phyloP scores from a whole-genome alignment of 2,113 vertebrate species.

The Neopipo cinnamomea region DNA sequence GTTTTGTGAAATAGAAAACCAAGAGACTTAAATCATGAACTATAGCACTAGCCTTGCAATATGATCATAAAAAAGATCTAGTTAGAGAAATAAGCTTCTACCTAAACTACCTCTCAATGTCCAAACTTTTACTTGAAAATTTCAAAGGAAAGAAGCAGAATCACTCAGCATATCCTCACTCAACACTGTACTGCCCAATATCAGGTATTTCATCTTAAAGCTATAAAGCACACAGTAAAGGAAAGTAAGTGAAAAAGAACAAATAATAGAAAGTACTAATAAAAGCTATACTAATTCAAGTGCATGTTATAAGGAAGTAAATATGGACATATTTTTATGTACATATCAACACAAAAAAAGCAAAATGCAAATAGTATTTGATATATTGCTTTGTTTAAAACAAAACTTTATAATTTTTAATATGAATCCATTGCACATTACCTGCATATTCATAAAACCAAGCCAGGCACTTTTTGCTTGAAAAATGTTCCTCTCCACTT shows the following conservation, averaged over 20 bases:
- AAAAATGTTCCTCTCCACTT: constrained; percentile 87
- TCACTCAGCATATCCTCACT: not conserved
- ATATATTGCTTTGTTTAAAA: not conserved
- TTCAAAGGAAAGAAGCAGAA: not conserved
- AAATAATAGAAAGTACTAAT: not conserved
- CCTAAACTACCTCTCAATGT: not conserved
- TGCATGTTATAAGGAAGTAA: not conserved
- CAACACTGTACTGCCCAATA: not conserved
- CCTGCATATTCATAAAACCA: constrained; percentile 97
- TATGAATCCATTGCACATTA: constrained; percentile 60
- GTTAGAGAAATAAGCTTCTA: not conserved
- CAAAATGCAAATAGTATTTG: not conserved
- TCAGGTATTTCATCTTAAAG: not conserved
- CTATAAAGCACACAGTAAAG: not conserved
- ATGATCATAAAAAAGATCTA: not conserved
- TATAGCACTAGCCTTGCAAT: not conserved
- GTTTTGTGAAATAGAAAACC: not conserved
- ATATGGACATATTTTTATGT: not conserved
- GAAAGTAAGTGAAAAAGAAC: not conserved
- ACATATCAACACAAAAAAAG: not conserved
- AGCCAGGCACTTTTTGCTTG: constrained; percentile 94
- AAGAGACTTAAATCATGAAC: not conserved
- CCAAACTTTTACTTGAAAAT: not conserved
- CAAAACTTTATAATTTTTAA: not conserved
- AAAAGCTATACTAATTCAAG: not conserved